Evolutionary conservation across 1,140 invertebrate species (phyloP).

Genomic region (Daktulosphaira vitifoliae): DNA sequence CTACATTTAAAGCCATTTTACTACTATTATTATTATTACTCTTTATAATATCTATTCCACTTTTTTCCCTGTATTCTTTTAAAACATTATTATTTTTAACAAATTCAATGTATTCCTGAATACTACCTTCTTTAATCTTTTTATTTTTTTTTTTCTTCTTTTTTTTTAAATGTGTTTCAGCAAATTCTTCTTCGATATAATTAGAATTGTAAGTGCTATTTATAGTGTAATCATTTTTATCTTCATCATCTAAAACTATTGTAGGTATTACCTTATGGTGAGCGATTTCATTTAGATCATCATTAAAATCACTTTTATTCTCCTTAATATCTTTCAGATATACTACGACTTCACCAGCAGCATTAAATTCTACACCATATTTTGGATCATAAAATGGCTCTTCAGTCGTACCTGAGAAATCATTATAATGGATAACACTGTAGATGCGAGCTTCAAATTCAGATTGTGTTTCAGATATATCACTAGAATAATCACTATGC

Average conservation of each 20-base stretch:
- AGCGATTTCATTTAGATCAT: no score
- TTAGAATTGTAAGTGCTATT: neutral
- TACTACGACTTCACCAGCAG: neutral
- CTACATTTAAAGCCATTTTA: neutral
- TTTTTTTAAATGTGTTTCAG: conserved; percentile 3
- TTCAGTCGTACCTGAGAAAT: conserved; percentile 8
- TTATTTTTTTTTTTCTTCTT: conserved; percentile 18
- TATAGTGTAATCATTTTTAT: neutral
- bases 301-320: no score
- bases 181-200: neutral
- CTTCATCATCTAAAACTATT: neutral
- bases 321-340: neutral
- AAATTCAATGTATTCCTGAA: conserved; percentile 5
- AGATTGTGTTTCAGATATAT: conserved; percentile 7
- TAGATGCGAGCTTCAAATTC: conserved; percentile 18
- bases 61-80: conserved; percentile 20
- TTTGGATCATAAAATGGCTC: neutral
- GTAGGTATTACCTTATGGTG: neutral
- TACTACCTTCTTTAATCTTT: neutral
- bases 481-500: neutral
- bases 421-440: conserved; percentile 6
- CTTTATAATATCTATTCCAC: conserved; percentile 14
- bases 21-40: neutral
- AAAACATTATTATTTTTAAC: conserved; percentile 3
- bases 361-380: conserved; percentile 13